Conservation (phyloP, 2,888 invertebrate genomes). For the Epirrhoe alternata region DNA sequence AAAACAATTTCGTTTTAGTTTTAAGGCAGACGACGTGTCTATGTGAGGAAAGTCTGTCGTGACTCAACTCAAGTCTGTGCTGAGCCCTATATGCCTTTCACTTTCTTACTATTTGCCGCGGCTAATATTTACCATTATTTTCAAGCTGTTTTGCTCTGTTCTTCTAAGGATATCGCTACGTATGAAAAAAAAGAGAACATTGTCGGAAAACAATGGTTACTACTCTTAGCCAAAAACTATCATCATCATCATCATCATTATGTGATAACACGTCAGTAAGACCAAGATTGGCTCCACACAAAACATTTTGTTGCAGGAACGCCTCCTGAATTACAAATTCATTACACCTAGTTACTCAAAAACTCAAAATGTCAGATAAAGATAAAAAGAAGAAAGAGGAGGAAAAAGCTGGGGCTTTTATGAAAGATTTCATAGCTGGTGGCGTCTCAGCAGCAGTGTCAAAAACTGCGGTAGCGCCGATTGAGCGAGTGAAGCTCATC, state of each 20-base stretch:
- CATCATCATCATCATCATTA: neutral
- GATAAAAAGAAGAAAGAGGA: constrained; percentile 37
- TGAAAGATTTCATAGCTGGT: constrained; percentile 96
- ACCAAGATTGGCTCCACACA: neutral
- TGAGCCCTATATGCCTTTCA: too few relatives aligned
- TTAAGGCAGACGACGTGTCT: too few relatives aligned
- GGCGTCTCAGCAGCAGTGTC: constrained; percentile 97
- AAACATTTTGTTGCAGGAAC: constrained; percentile 18
- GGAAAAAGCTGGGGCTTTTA: constrained; percentile 82
- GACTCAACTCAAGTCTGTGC: too few relatives aligned
- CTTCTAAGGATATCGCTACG: too few relatives aligned
- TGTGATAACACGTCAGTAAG: neutral
- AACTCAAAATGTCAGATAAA: constrained; percentile 30
- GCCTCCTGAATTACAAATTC: neutral
- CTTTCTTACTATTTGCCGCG: too few relatives aligned
- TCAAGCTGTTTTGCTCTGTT: too few relatives aligned
- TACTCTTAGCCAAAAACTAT: too few relatives aligned
- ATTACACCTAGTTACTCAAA: neutral
- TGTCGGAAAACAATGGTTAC: too few relatives aligned
- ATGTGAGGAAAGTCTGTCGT: too few relatives aligned
- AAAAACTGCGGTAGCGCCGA: constrained; percentile 97
- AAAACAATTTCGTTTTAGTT: too few relatives aligned
- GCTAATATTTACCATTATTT: too few relatives aligned
- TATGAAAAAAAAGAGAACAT: too few relatives aligned
- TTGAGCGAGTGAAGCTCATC: constrained; percentile 97